phyloP scores from a whole-genome alignment of 2,888 invertebrate species.

The Pterostichus niger region DNA sequence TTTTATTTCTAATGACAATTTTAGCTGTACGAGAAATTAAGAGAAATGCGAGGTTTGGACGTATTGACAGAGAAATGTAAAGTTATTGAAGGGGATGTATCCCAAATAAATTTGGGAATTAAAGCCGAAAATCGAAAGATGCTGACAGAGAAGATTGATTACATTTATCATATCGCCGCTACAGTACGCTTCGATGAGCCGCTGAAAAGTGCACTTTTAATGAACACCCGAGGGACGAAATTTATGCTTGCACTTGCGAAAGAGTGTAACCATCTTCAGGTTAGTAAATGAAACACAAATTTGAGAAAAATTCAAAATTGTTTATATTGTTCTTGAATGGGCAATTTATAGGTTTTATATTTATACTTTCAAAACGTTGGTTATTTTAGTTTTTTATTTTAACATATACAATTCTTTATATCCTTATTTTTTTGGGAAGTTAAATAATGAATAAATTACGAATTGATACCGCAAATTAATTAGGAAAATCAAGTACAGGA shows the following conservation, averaged over 20 bases:
- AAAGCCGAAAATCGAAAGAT: constrained; percentile 80
- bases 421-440: too few relatives aligned
- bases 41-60: constrained; percentile 81
- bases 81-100: constrained; percentile 86
- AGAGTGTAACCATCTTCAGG: constrained; percentile 86
- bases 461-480: too few relatives aligned
- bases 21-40: constrained; percentile 87
- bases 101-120: constrained; percentile 84
- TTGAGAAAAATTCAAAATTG: too few relatives aligned
- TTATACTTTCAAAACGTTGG: too few relatives aligned
- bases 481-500: too few relatives aligned
- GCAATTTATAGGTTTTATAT: too few relatives aligned
- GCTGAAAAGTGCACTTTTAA: constrained; percentile 91
- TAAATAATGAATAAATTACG: too few relatives aligned
- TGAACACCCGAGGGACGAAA: constrained; percentile 95
- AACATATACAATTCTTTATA: too few relatives aligned
- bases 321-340: too few relatives aligned
- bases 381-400: too few relatives aligned
- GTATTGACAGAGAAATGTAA: constrained; percentile 82
- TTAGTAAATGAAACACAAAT: constrained; percentile 73
- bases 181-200: constrained; percentile 96
- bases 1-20: constrained; percentile 67
- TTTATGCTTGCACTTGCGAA: constrained; percentile 91
- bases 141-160: constrained; percentile 84
- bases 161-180: constrained; percentile 94